Conservation (phyloP, 1,140 invertebrate species). For the Diuraphis noxia region DNA sequence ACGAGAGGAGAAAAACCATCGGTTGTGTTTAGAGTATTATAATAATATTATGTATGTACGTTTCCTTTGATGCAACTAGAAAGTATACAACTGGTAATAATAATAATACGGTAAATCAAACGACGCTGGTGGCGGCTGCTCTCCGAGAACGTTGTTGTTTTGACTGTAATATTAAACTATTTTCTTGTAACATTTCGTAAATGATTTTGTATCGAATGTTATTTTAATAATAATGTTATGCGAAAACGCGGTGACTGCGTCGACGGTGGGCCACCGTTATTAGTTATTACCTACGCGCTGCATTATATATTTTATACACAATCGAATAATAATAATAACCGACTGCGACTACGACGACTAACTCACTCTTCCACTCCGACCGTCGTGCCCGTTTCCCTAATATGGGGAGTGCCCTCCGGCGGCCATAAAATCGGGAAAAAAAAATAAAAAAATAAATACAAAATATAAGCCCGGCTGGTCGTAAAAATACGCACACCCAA, state of each 20-base stretch:
- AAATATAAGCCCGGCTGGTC: background rate
- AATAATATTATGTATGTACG: background rate
- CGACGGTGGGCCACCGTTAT: background rate
- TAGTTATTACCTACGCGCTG: background rate
- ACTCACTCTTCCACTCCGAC: background rate
- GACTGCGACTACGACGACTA: background rate
- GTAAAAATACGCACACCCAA: background rate
- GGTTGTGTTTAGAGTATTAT: background rate
- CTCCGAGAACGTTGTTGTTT: background rate
- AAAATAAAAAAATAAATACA: background rate
- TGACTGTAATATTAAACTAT: background rate
- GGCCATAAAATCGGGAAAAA: background rate
- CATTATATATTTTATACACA: background rate
- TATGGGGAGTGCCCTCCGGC: slow-evolving; percentile 15
- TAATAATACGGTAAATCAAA: background rate
- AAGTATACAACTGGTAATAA: background rate
- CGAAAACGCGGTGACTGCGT: background rate
- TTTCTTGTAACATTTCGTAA: slow-evolving; percentile 1
- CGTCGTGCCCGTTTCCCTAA: background rate
- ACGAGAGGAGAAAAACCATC: background rate
- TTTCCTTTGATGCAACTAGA: background rate
- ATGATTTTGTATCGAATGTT: background rate
- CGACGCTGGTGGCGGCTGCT: background rate
- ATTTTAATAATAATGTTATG: background rate
- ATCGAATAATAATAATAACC: background rate